These are phyloP conservation scores for Nasonia giraulti DNA, from an alignment of 1,140 invertebrate genomes.

Conservation along the genomic window DNA sequence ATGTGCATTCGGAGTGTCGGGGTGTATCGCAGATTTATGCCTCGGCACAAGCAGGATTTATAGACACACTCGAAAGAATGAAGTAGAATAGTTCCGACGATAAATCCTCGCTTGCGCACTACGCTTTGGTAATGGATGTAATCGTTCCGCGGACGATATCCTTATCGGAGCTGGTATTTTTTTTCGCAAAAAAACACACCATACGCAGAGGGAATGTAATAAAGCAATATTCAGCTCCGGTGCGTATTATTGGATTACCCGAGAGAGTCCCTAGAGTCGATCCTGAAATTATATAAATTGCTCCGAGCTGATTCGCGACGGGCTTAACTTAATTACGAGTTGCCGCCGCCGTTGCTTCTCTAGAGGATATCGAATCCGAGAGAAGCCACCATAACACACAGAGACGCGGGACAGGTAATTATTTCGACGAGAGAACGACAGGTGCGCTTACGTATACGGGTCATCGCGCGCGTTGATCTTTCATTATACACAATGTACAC, in stretches of 20 bases:
- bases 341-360: too few species aligned
- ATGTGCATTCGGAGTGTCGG: not conserved
- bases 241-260: not conserved
- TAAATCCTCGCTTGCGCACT: not conserved
- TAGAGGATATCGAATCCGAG: too few species aligned
- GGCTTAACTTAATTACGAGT: constrained; percentile 37
- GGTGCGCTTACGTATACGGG: constrained; percentile 2
- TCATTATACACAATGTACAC: constrained; percentile 11
- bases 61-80: constrained; percentile 3
- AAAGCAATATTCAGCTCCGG: not conserved
- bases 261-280: not conserved
- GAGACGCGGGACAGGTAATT: constrained; percentile 24
- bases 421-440: constrained; percentile 20
- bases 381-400: not conserved
- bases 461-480: constrained; percentile 24
- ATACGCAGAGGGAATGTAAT: not conserved
- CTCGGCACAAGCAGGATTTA: constrained; percentile 27
- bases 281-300: constrained; percentile 2
- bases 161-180: not conserved
- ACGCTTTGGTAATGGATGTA: not conserved
- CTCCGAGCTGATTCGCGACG: not conserved
- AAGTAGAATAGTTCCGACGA: not conserved
- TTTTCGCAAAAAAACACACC: too few species aligned
- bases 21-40: constrained; percentile 22
- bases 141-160: not conserved